phyloP scores from a whole-genome alignment of 2,888 invertebrate species.

The Chrysodeixis includens region DNA sequence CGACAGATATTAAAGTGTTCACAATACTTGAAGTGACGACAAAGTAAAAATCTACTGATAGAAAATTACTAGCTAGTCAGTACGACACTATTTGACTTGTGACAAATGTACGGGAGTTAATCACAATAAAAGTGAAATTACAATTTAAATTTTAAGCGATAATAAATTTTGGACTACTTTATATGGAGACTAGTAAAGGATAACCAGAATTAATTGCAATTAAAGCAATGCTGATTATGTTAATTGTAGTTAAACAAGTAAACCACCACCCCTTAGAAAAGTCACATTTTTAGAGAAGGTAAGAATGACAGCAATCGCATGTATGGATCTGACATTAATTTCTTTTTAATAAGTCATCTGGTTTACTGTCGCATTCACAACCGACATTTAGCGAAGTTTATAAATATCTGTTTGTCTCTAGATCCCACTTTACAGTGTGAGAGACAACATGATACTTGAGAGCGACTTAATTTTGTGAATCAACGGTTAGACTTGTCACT shows the following conservation, averaged over 20 bases:
- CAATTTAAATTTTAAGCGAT: slow-evolving; percentile 52
- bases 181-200: neutral
- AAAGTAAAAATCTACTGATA: slow-evolving; percentile 66
- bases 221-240: neutral
- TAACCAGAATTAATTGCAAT: neutral
- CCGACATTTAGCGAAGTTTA: no score
- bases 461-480: no score
- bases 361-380: no score
- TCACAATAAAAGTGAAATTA: slow-evolving; percentile 49
- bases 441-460: no score
- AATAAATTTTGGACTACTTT: slow-evolving; percentile 32
- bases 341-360: no score
- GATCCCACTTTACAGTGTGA: no score
- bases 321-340: no score
- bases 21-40: slow-evolving; percentile 60
- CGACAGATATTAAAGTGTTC: slow-evolving; percentile 63
- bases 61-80: slow-evolving; percentile 78
- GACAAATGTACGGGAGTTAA: slow-evolving; percentile 55
- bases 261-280: no score
- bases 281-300: neutral
- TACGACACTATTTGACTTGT: slow-evolving; percentile 71
- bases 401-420: no score
- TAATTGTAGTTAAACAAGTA: neutral
- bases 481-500: no score
- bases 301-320: neutral